phyloP scores from a whole-genome alignment of 2,888 invertebrate genomes.

The Choreutis nemorana region DNA sequence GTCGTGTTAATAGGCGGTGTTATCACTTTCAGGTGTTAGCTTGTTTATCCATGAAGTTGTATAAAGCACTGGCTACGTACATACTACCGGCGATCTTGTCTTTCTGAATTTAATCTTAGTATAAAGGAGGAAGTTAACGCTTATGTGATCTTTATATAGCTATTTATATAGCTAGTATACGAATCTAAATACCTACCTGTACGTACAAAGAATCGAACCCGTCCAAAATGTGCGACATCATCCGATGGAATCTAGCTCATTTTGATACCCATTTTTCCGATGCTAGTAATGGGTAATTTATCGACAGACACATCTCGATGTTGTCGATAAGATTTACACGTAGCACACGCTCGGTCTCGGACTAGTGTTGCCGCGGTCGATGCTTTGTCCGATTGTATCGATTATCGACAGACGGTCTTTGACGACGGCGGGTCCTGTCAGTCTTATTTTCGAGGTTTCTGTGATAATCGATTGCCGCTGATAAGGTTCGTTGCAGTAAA shows the following conservation, averaged over 20 bases:
- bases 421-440: conserved; percentile 63
- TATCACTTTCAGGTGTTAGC: too few species aligned
- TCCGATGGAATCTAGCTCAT: conserved; percentile 32
- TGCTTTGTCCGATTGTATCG: conserved; percentile 50
- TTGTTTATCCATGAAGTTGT: too few species aligned
- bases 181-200: too few species aligned
- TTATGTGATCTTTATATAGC: too few species aligned
- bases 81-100: too few species aligned
- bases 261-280: conserved; percentile 38
- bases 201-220: too few species aligned
- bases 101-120: too few species aligned
- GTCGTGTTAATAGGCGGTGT: too few species aligned
- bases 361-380: conserved; percentile 53
- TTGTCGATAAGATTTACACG: conserved; percentile 62
- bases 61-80: too few species aligned
- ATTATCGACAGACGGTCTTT: conserved; percentile 52
- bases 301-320: conserved; percentile 52
- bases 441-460: conserved; percentile 56
- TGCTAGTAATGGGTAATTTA: conserved; percentile 52
- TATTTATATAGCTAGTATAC: too few species aligned
- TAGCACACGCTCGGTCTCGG: conserved; percentile 65
- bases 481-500: conserved; percentile 32
- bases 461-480: conserved; percentile 38
- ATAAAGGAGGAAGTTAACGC: too few species aligned
- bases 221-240: too few species aligned